Conservation (phyloP, 2,888 invertebrate species). For the Hipparchia semele region DNA sequence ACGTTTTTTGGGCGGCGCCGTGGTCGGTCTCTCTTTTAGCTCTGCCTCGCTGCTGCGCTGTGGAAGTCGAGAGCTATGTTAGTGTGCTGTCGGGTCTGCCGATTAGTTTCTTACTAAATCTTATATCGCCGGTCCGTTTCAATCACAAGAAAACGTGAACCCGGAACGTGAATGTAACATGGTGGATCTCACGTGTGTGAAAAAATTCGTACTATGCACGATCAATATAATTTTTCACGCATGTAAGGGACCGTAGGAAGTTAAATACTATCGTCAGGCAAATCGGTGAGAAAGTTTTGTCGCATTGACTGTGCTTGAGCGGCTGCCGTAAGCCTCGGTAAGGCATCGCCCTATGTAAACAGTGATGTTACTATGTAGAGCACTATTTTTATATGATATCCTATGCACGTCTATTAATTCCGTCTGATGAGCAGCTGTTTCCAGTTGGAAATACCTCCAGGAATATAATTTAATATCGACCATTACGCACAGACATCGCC, state of each 20-base stretch:
- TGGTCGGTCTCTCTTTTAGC: conserved; percentile 66
- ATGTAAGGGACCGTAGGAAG: too few species aligned
- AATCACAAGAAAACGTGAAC: too few species aligned
- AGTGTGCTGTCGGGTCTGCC: conserved; percentile 39
- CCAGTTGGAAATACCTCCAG: background rate
- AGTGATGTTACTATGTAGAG: background rate
- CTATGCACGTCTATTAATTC: background rate
- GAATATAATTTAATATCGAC: background rate
- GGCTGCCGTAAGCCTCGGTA: too few species aligned
- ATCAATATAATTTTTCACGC: too few species aligned
- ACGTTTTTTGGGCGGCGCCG: conserved; percentile 86
- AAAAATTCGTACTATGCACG: too few species aligned
- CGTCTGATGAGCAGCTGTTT: background rate
- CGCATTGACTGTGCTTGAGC: too few species aligned
- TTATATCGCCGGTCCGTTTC: too few species aligned
- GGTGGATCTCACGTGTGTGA: too few species aligned
- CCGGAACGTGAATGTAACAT: too few species aligned
- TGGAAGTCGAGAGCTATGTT: conserved; percentile 68
- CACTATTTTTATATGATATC: background rate
- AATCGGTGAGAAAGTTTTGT: background rate
- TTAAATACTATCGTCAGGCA: too few species aligned
- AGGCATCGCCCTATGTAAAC: too few species aligned
- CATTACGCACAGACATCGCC: conserved; percentile 1
- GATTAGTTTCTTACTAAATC: too few species aligned
- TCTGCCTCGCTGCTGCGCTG: conserved; percentile 81